phyloP scores from a whole-genome alignment of 2,797 vertebrate genomes.

The Naso thynnoides region DNA sequence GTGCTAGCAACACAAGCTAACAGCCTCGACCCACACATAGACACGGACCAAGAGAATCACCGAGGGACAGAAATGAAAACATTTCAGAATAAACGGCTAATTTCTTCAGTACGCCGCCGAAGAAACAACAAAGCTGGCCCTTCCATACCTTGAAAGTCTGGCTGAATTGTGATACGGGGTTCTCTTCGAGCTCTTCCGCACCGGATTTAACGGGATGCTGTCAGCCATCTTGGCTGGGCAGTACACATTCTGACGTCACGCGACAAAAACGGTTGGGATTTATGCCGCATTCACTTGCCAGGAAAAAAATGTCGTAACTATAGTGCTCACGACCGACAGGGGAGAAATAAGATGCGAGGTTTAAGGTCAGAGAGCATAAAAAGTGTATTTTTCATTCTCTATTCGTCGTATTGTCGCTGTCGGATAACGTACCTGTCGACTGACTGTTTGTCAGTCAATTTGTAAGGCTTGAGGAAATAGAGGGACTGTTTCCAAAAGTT shows the following conservation, averaged over 20 bases:
- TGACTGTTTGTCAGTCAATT: accelerated
- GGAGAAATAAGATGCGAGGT: accelerated
- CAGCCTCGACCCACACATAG: constrained; percentile 17
- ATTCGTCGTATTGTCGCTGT: accelerated
- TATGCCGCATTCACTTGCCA: constrained; percentile 29
- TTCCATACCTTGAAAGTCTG: constrained; percentile 88
- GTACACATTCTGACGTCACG: constrained; percentile 67
- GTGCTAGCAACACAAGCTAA: constrained; percentile 68
- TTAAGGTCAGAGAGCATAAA: background rate
- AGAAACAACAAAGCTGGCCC: background rate
- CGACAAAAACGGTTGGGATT: background rate
- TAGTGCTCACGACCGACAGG: accelerated
- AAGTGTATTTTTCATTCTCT: accelerated
- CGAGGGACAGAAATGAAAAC: background rate
- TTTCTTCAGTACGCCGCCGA: background rate
- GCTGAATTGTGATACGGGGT: constrained; percentile 87
- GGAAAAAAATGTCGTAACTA: background rate
- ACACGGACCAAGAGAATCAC: background rate
- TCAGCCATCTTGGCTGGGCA: constrained; percentile 92
- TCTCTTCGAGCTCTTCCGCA: constrained; percentile 87
- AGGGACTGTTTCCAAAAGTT: background rate
- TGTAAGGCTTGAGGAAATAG: no score
- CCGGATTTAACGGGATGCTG: constrained; percentile 89
- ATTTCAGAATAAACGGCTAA: background rate
- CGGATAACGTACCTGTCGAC: accelerated